Base-by-base conservation (phyloP, 2,888 invertebrate genomes). In the Drosophila meridiana region DNA sequence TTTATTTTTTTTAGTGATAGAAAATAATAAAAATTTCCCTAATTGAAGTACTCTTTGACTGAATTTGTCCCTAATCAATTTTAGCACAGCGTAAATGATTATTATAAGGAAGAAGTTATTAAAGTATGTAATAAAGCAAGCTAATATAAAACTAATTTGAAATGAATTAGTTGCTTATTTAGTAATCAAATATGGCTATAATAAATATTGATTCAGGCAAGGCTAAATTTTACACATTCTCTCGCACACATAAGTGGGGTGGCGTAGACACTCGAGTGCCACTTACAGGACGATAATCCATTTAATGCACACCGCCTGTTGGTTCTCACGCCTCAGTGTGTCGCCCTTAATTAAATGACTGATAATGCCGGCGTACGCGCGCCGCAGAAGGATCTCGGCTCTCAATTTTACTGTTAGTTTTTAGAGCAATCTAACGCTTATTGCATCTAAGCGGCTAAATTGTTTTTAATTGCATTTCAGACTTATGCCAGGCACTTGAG, bases 391-490 rank as follows among this genome's bases (percentile, higher is more conserved):
- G 58, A 63, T 47, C 50, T 47, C 50, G 28, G 40, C 52, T 52
- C 43, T 52, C 52, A 7, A 26, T 36, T 52, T 13, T 4, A 20
- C 52, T 52, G 7, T 52, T 20, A 66, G 74, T 78, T 70, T 73
- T 66, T 68, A 69, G 47, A 61, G 81, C 80, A 86, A 84, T 82
- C 73, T 70, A 58, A 68, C 69, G 62, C 52, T 65, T 74, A 80
- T 77, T 68, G 73, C 74, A 67, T 70, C 68, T 82, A 74, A 89
- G 88, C 89, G 64, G 80, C 53, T 84, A 84, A 85, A 85, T 87
- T 83, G 68, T 85, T 87, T 85, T 89, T 85, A 85, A 85, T 85
- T 85, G 84, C 69, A 80, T 89, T 69, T 73, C 65, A 70, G 69
- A 71, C 83, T 73, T 62, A 58, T 56, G 55, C 80, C 76, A 65